A percentile compares a stretch with the other conserved stretches of the same genome.
Conservation (phyloP, 37 sponge, comb jelly and placozoan species). For the Ephydatia muelleri region DNA sequence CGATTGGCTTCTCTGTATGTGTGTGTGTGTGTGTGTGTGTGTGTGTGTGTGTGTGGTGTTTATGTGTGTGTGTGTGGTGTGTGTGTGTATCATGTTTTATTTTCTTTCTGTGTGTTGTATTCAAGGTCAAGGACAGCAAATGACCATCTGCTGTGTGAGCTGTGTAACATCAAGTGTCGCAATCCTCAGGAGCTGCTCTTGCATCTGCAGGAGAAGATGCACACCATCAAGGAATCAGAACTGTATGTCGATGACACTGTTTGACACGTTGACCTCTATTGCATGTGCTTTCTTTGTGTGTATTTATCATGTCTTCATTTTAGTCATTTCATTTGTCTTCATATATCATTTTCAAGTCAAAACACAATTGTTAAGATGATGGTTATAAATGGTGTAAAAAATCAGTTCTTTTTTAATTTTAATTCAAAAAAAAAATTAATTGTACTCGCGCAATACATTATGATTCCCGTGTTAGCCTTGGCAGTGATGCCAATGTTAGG, state of each 20-base stretch:
- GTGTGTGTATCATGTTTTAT: not conserved
- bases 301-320: not conserved
- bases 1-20: constrained; percentile 45
- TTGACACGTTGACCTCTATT: not conserved
- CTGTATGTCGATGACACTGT: constrained; percentile 26
- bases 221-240: constrained; percentile 22
- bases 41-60: not conserved
- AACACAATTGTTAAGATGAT: too few species aligned
- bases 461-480: too few species aligned
- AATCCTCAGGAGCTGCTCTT: constrained; percentile 34
- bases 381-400: too few species aligned
- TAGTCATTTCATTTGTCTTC: not conserved
- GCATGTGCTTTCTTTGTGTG: not conserved
- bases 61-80: not conserved
- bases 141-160: constrained; percentile 35
- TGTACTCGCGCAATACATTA: too few species aligned
- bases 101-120: not conserved
- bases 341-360: too few species aligned
- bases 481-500: too few species aligned
- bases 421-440: too few species aligned
- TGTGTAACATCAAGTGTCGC: constrained; percentile 41
- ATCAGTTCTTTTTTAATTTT: too few species aligned
- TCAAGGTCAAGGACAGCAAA: constrained; percentile 17
- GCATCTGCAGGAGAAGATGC: constrained; percentile 33
- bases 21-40: not conserved